phyloP scores from a whole-genome alignment of 1,140 invertebrate genomes.

The Eubasilissa regina region DNA sequence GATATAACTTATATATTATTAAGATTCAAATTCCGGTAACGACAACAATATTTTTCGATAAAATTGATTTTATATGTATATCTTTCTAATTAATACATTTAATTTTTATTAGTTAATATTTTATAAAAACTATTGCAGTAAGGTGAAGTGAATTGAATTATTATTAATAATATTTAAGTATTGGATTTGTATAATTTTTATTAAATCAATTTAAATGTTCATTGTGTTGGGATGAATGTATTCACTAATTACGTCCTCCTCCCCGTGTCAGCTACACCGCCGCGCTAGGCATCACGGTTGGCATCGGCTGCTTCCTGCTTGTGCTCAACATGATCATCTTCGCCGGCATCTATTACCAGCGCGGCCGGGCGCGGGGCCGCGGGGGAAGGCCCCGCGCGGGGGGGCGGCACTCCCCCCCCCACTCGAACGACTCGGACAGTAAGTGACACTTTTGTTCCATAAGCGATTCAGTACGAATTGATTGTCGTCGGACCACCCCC shows the following conservation, averaged over 20 bases:
- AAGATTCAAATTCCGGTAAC: too few species aligned
- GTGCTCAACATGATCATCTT: slow-evolving; percentile 91
- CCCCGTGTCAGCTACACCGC: slow-evolving; percentile 76
- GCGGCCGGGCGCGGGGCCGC: slow-evolving; percentile 68
- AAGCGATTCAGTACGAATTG: background rate
- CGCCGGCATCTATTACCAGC: slow-evolving; percentile 89
- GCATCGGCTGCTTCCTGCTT: slow-evolving; percentile 89
- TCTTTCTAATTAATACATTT: too few species aligned
- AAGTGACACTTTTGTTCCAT: slow-evolving; percentile 40
- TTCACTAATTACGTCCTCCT: slow-evolving; percentile 1
- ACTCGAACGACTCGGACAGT: slow-evolving; percentile 49
- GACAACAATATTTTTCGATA: too few species aligned
- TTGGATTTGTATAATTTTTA: too few species aligned
- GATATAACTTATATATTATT: too few species aligned
- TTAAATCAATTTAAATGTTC: background rate
- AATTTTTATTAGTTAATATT: too few species aligned
- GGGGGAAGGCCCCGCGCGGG: slow-evolving; percentile 64
- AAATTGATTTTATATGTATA: too few species aligned
- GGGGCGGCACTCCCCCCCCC: slow-evolving; percentile 33
- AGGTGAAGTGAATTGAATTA: too few species aligned
- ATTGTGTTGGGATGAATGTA: slow-evolving; percentile 7
- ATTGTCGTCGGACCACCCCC: slow-evolving; percentile 9
- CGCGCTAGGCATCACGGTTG: slow-evolving; percentile 90
- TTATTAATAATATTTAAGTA: too few species aligned
- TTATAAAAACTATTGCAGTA: too few species aligned